Evolutionary conservation across 1,140 invertebrate species (phyloP).

Genomic region (Lasioglossum baleicum): DNA sequence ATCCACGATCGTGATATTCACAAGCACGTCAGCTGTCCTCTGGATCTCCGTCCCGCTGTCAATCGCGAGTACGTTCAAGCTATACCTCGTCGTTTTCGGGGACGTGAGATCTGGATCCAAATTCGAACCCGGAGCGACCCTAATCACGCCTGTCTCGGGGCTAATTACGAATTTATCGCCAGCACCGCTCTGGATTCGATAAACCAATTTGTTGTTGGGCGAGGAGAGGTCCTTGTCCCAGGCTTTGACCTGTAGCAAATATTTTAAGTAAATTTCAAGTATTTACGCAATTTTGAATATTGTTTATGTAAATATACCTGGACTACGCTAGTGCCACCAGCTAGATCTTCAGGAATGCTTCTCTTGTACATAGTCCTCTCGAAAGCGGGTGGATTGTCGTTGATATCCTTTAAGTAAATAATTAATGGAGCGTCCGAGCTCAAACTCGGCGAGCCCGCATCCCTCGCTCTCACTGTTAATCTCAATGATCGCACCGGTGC

Average conservation of each 20-base stretch:
- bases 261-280: not conserved
- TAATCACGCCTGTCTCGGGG: slow-evolving; percentile 89
- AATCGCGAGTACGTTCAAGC: slow-evolving; percentile 87
- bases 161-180: slow-evolving; percentile 96
- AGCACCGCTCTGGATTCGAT: slow-evolving; percentile 92
- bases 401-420: slow-evolving; percentile 92
- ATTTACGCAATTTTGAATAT: too few relatives aligned
- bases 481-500: slow-evolving; percentile 84
- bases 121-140: slow-evolving; percentile 91
- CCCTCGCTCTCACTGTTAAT: slow-evolving; percentile 88
- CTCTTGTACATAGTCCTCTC: slow-evolving; percentile 87
- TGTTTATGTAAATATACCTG: slow-evolving; percentile 80
- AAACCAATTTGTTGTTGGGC: slow-evolving; percentile 92
- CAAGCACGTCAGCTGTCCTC: slow-evolving; percentile 85
- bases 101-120: slow-evolving; percentile 94
- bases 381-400: slow-evolving; percentile 92
- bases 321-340: slow-evolving; percentile 88
- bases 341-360: slow-evolving; percentile 90
- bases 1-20: slow-evolving; percentile 92
- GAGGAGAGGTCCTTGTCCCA: slow-evolving; percentile 91
- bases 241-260: slow-evolving; percentile 84
- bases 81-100: slow-evolving; percentile 85
- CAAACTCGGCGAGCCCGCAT: slow-evolving; percentile 88
- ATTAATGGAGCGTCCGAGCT: slow-evolving; percentile 87
- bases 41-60: slow-evolving; percentile 93